Evolutionary conservation across 2,797 vertebrate genomes (phyloP), one percentile per base, ranked within the genome.

Genomic region (Platalea minor): DNA sequence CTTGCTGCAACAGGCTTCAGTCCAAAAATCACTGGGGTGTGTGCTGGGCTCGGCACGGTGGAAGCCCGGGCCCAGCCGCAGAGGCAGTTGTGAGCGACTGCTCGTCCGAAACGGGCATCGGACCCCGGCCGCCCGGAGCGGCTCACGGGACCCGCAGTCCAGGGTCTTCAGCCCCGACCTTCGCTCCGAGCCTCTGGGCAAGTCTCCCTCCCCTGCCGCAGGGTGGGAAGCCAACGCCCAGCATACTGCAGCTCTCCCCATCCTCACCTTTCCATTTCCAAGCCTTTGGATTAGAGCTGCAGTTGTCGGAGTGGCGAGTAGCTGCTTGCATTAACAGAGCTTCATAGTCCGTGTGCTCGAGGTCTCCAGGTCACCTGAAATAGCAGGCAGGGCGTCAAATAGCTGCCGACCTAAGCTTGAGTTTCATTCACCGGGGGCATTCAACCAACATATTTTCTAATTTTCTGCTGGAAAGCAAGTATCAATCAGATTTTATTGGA

Each of bases 31-130:
- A 5, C 23, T 1, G 3, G 10, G 6, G 29, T 1, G 5, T 1
- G 10, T 5, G 35, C 29, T 15, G 35, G 50, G n/a, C 19, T 53
- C 37, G 28, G 63, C 26, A 6, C 2, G 3, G 28, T 64, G 37
- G 28, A 61, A n/a, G 15, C 56, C 57, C 5, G 2, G 24, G 20
- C 23, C 16, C 2, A 6, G 23, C 1, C 3, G 15, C 3, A 39
- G 29, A 39, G n/a, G 50, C 1, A 39, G 68, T 68, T 31, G 48
- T 3, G 2, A 41, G 31, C 4, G 1, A 26, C 37, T 1, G 0
- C 33, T 31, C 9, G 0, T 8, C 73, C 5, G 0, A 54, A 43
- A 18, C 1, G 3, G 5, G 37, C 21, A 7, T 37, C 4, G 8
- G 33, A 31, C 43, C 13, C 9, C 15, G 7, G 43, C 16, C 10